Percentiles rank a stretch among this genome's conserved stretches.
Conservation (phyloP, 2,113 vertebrate genomes). For the Protobothrops mucrosquamatus region DNA sequence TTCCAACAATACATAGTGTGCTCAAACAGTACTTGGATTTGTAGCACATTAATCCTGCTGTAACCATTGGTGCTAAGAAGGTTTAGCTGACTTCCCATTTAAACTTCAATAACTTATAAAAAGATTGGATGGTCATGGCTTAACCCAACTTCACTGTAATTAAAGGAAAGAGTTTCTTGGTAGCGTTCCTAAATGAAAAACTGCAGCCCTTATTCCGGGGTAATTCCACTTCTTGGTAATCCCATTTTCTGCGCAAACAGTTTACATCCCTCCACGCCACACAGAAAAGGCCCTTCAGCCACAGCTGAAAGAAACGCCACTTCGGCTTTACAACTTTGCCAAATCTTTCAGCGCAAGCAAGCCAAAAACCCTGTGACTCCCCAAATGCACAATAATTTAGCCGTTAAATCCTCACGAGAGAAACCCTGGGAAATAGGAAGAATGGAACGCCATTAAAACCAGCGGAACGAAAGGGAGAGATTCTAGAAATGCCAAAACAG, state of each 20-base stretch:
- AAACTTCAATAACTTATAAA: not conserved
- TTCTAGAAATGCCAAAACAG: conserved; percentile 32
- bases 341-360: not conserved
- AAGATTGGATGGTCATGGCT: not conserved
- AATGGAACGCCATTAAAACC: not conserved
- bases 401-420: not conserved
- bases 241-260: not conserved
- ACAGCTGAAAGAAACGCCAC: not conserved
- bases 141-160: not conserved
- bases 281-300: not conserved
- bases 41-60: not conserved
- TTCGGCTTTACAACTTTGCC: not conserved
- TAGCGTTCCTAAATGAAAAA: not conserved
- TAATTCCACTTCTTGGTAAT: not conserved
- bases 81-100: not conserved
- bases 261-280: not conserved
- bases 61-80: not conserved
- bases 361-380: not conserved
- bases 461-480: not conserved
- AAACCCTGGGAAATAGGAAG: not conserved
- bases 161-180: not conserved
- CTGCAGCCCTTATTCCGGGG: not conserved
- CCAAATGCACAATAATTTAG: not conserved
- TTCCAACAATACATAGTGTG: not conserved
- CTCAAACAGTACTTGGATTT: not conserved